Conservation (phyloP, 1,140 invertebrate genomes). For the Heliconius hewitsoni region DNA sequence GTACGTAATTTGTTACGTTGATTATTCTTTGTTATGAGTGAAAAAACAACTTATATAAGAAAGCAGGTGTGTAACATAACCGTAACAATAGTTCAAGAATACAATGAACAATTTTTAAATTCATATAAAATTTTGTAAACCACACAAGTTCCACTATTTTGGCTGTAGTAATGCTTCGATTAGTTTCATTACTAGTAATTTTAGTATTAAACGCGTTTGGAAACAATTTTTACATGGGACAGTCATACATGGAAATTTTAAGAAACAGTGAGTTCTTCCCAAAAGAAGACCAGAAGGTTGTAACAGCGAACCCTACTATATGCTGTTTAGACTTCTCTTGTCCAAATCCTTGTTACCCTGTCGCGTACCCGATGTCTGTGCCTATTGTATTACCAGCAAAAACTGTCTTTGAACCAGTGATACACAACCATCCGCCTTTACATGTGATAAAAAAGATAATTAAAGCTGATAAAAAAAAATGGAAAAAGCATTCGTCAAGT, state of each 20-base stretch:
- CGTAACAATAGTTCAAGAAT: slow-evolving; percentile 11
- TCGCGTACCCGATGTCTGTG: slow-evolving; percentile 26
- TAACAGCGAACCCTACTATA: not conserved
- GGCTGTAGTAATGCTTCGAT: not conserved
- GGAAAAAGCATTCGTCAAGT: slow-evolving; percentile 21
- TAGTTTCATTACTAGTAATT: not conserved
- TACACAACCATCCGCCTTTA: slow-evolving; percentile 62
- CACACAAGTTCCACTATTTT: not conserved
- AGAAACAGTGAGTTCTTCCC: not conserved
- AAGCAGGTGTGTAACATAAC: not conserved
- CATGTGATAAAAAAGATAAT: slow-evolving; percentile 50
- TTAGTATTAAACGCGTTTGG: not conserved
- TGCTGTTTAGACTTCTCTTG: slow-evolving; percentile 34
- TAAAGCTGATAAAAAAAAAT: slow-evolving; percentile 43
- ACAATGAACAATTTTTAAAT: slow-evolving; percentile 13
- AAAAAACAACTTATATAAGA: not conserved
- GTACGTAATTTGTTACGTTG: not conserved
- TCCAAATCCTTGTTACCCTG: slow-evolving; percentile 38
- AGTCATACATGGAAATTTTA: slow-evolving; percentile 13
- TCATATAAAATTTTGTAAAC: not conserved
- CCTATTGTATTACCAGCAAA: slow-evolving; percentile 53
- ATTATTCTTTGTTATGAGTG: not conserved
- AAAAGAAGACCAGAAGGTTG: not conserved
- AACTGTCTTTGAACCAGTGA: slow-evolving; percentile 58
- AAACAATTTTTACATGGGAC: not conserved